Base-by-base conservation (phyloP, 2,797 vertebrate genomes). In the Xiphorhynchus erythropygius region DNA sequence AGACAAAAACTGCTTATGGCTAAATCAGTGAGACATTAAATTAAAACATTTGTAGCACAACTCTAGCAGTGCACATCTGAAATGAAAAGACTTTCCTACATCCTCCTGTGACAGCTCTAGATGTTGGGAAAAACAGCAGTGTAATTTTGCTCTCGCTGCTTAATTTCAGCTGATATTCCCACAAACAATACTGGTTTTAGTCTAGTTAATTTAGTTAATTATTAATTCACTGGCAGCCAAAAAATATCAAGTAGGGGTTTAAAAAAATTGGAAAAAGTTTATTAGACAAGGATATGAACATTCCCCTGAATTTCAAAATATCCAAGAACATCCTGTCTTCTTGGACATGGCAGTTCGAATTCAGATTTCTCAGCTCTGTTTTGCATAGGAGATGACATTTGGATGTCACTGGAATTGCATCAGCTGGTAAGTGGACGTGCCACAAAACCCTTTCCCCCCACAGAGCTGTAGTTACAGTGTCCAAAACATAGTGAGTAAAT, bases 401-500 rank as follows among this genome's bases (percentile, higher is more conserved):
- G 8, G 69, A 76, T 35, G 67, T 96, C 22, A 4, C 67, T 90
- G 67, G 67, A 65, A 84, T 95, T 96, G 92, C 96, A 95, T 95
- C 94, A 97, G 88, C 46, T 59, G 70, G 41, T 86, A 79, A 71
- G 33, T 0, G 42, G 79, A 89, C 42, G 71, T 79, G 89, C 95
- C 87, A 46, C 78, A 84, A 65, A 92, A 6, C 25, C 37, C 62
- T 62, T 75, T 86, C 57, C 76, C 69, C 75, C 62, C 63, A 62
- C 79, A 44, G 65, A 94, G 89, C 92, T 81, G 79, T 87, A 95
- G 92, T 92, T 94, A 94, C 96, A 81, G 92, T 89, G 92, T 92
- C 96, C 90, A 96, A 95, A 96, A 94, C 92, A 93, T 4, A 81
- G 63, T 18, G 59, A 76, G 69, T 67, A 78, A 90, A 87, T 37